Conservation (phyloP, 2,888 invertebrate species). For the Saturnia japonica region DNA sequence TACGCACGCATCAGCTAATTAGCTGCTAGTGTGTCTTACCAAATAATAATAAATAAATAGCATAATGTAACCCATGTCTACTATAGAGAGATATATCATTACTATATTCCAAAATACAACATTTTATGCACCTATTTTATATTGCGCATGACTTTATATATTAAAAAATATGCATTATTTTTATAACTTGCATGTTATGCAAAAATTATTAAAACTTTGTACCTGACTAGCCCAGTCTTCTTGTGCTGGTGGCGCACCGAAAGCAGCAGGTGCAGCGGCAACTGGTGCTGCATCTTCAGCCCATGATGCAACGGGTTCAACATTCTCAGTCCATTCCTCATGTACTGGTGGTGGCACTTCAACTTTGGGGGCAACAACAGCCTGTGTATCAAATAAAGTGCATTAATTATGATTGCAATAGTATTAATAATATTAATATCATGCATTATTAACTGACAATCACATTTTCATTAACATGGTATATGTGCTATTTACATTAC, state of each 20-base stretch:
- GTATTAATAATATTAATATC: slow-evolving; percentile 4
- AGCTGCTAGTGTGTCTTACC: too few species aligned
- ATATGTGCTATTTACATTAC: background rate
- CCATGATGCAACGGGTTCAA: slow-evolving; percentile 74
- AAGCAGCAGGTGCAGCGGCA: slow-evolving; percentile 53
- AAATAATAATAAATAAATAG: too few species aligned
- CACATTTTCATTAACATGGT: background rate
- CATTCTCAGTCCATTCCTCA: slow-evolving; percentile 70
- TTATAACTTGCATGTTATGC: too few species aligned
- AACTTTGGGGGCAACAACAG: slow-evolving; percentile 66
- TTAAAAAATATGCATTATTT: too few species aligned
- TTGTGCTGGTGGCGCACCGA: slow-evolving; percentile 71
- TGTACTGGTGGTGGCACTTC: slow-evolving; percentile 70
- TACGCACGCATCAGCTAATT: too few species aligned
- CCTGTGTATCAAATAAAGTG: slow-evolving; percentile 39
- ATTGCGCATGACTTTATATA: too few species aligned
- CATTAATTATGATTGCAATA: background rate
- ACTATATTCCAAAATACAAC: too few species aligned
- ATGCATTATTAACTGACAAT: background rate
- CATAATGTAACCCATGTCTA: too few species aligned
- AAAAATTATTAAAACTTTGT: slow-evolving; percentile 21
- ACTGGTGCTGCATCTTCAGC: slow-evolving; percentile 67
- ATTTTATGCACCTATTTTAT: too few species aligned
- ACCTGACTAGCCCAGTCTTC: slow-evolving; percentile 83
- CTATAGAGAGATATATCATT: too few species aligned